Evolutionary conservation across 2,797 vertebrate genomes (phyloP).

Genomic region (Schizopygopsis malacanthus): DNA sequence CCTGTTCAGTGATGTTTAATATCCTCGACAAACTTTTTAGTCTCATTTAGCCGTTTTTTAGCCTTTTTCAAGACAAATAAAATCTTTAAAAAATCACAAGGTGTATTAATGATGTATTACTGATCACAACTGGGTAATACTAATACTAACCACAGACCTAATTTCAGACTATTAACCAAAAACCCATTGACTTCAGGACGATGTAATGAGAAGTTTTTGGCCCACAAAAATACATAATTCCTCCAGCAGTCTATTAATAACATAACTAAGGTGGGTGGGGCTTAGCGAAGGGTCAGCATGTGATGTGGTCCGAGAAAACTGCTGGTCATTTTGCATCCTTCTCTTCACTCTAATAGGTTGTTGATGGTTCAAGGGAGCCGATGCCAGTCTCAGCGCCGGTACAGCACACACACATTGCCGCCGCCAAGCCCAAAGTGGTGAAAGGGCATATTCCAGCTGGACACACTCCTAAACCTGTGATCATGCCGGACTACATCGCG

Average conservation of each 20-base stretch:
- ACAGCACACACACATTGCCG: slow-evolving; percentile 53
- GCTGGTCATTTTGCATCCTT: neutral
- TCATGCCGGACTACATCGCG: slow-evolving; percentile 95
- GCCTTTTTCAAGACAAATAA: neutral
- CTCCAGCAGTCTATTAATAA: neutral
- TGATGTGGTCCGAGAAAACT: neutral
- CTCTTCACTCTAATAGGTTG: slow-evolving; percentile 7
- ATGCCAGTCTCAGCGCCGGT: slow-evolving; percentile 62
- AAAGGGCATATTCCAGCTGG: slow-evolving; percentile 91
- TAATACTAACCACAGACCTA: neutral
- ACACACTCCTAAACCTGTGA: slow-evolving; percentile 93
- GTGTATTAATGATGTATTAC: neutral
- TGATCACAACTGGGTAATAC: too few species aligned
- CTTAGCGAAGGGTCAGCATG: neutral
- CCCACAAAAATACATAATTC: neutral
- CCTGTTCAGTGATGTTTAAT: neutral
- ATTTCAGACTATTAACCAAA: neutral
- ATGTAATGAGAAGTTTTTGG: neutral
- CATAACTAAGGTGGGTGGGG: neutral
- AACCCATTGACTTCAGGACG: neutral
- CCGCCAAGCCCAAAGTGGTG: slow-evolving; percentile 77
- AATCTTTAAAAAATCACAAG: neutral
- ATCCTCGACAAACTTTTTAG: neutral
- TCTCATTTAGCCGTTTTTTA: neutral
- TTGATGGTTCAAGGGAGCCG: slow-evolving; percentile 58